phyloP scores from a whole-genome alignment of 2,797 vertebrate species.

The Furcifer pardalis region DNA sequence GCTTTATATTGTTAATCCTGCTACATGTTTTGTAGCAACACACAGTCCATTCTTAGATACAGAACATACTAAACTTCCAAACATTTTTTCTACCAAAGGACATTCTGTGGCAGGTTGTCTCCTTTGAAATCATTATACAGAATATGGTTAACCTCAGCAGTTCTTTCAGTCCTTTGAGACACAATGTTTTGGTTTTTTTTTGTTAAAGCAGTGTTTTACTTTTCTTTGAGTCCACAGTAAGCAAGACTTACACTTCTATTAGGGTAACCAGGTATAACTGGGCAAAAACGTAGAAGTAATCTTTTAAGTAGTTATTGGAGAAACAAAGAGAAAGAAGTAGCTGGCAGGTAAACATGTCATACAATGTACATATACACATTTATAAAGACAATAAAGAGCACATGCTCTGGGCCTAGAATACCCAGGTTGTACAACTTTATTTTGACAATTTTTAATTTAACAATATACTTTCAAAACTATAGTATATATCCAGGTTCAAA shows the following conservation, averaged over 20 bases:
- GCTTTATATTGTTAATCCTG: conserved; percentile 57
- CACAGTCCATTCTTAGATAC: conserved; percentile 31
- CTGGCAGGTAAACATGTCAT: conserved; percentile 24
- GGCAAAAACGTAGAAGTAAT: conserved; percentile 5
- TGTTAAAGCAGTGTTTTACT: conserved; percentile 1
- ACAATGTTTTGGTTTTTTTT: no score
- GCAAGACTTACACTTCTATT: conserved; percentile 4
- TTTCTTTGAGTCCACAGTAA: not conserved
- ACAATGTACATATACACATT: not conserved
- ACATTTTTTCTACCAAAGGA: conserved; percentile 31
- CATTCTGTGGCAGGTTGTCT: conserved; percentile 16
- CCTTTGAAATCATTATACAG: conserved; percentile 31
- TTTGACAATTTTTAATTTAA: conserved; percentile 21
- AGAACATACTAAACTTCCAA: conserved; percentile 37
- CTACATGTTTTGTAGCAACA: conserved; percentile 32
- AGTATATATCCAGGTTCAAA: not conserved
- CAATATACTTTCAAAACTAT: conserved; percentile 11
- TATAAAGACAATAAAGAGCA: conserved; percentile 1
- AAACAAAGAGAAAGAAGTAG: not conserved
- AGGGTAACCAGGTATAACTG: conserved; percentile 26
- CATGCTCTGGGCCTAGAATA: conserved; percentile 24
- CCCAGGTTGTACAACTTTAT: conserved; percentile 30
- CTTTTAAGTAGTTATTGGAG: not conserved
- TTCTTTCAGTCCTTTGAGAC: conserved; percentile 11
- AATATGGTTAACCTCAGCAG: conserved; percentile 11